Evolutionary conservation across 1,140 invertebrate species (phyloP).

Genomic region (Cydia splendana): DNA sequence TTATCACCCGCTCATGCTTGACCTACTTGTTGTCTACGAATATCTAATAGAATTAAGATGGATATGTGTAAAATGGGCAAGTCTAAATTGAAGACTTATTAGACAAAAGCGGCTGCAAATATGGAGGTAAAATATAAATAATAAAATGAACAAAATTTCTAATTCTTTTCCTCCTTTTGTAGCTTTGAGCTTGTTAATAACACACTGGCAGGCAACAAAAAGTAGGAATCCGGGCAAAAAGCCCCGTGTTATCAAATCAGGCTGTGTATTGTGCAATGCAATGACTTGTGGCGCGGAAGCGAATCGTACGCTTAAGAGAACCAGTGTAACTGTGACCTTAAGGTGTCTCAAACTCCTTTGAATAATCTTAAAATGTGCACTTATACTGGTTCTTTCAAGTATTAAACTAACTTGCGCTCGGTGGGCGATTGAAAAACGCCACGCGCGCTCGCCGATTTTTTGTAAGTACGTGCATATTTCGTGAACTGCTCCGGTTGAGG

Average conservation of each 20-base stretch:
- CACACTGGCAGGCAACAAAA: constrained; percentile 27
- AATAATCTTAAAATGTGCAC: background rate
- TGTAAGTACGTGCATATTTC: constrained; percentile 16
- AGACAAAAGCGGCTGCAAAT: background rate
- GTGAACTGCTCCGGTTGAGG: constrained; percentile 21
- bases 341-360: no score
- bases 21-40: background rate
- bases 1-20: no score
- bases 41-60: background rate
- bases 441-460: constrained; percentile 17
- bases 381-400: background rate
- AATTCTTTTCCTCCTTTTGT: constrained; percentile 1
- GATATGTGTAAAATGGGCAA: no score
- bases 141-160: constrained; percentile 12
- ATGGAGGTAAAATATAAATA: background rate
- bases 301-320: background rate
- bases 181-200: constrained; percentile 5
- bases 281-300: background rate
- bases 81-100: no score
- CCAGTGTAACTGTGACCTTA: background rate
- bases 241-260: constrained; percentile 21
- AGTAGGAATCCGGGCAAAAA: constrained; percentile 27
- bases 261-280: background rate
- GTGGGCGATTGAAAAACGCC: background rate
- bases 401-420: background rate